Evolutionary conservation across 1,140 invertebrate species (phyloP), one percentile per base, ranked within the genome.

Genomic region (Monochamus saltuarius): DNA sequence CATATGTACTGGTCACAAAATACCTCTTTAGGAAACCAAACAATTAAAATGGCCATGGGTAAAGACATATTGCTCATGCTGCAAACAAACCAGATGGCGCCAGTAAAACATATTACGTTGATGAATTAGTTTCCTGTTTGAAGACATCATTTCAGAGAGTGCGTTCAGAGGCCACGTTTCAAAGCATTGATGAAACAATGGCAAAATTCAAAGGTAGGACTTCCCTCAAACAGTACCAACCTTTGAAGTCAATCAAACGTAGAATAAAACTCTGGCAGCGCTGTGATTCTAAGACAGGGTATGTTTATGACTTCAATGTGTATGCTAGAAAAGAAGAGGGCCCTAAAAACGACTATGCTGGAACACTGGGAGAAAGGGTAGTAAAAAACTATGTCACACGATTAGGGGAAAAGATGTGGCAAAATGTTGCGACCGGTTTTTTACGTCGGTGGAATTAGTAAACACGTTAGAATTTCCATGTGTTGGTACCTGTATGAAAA

Each of bases 241-340:
- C 71, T 38, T 22, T 74, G 39, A 75, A 75, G 53, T 66, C 69
- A 8, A 69, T 68, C 19, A 74, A 76, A 65, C 40, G 65, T 39
- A 72, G 74, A 22, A 72, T 76, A 45, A 74, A 75, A 67, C 62
- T 73, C 19, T 74, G 71, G 71, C 42, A 59, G 37, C 34, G 69
- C 40, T 65, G 67, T 59, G 69, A 75, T 58, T 40, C 69, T 40
- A 19, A 57, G 19, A 66, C 56, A 38, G 66, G 72, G 9, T 72
- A 67, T 47, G 56, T 40, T 19, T 74, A 69, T 63, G 71, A 70
- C 40, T 39, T 66, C 9, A 68, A 70, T 51, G 55, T 71, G 16
- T 71, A 72, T 54, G 19, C 50, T 43, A 68, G 68, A 45, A 64
- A 63, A 63, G 62, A 70, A 61, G 57, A 54, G 35, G 35, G 43